A percentile compares a stretch with the other conserved stretches of the same genome.
Conservation (phyloP, 2,797 vertebrate genomes). For the Lepilemur ruficaudatus region DNA sequence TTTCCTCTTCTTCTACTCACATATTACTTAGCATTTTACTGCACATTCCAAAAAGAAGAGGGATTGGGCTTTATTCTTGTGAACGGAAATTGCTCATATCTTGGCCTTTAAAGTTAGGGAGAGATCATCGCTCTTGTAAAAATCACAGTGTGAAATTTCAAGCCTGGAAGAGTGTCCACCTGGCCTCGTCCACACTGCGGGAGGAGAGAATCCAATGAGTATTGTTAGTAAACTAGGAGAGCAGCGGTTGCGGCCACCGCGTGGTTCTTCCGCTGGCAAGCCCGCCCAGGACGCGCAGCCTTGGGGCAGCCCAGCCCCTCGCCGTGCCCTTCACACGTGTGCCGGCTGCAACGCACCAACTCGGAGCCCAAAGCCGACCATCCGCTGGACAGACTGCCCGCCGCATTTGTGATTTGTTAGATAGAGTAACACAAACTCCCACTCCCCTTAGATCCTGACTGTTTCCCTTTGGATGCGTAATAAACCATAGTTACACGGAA, state of each 20-base stretch:
- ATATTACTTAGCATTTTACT: neutral
- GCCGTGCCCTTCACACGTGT: neutral
- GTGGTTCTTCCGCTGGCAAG: neutral
- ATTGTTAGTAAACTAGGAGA: neutral
- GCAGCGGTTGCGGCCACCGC: neutral
- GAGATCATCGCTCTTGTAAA: neutral
- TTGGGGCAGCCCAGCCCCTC: neutral
- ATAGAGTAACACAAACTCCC: neutral
- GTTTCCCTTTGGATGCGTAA: neutral
- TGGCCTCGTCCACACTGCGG: neutral
- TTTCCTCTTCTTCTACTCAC: neutral
- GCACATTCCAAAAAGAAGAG: neutral
- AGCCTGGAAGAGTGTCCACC: neutral
- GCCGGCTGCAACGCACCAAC: neutral
- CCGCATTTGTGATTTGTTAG: neutral
- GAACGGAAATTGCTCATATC: neutral
- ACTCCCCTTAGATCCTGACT: neutral
- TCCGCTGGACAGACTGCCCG: neutral
- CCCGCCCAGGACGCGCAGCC: no score
- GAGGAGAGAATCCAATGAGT: neutral
- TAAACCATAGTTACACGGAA: neutral
- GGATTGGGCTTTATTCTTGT: neutral
- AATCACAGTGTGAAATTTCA: neutral
- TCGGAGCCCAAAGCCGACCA: neutral
- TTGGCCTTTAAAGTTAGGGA: neutral